Base-by-base conservation (phyloP, 1,140 invertebrate genomes). In the Liolophura sinensis region DNA sequence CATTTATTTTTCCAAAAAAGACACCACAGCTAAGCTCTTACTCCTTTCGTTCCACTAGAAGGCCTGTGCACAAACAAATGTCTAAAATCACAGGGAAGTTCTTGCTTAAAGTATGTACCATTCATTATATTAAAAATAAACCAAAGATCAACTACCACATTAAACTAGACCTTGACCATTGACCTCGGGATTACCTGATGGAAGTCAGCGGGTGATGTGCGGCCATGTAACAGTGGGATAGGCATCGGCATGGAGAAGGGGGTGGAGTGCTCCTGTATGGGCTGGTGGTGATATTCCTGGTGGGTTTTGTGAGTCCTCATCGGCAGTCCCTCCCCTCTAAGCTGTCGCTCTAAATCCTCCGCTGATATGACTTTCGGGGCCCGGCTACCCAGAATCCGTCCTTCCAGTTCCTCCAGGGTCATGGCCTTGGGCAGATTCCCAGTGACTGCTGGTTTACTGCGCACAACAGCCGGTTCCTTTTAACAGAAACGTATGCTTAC, bases 271-370 rank as follows among this genome's bases (percentile, higher is more conserved):
- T n/a, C 15, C 22, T 22, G 59, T 18, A 46, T 12, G n/a, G 40
- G 25, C 48, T 48, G 59, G 40, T 47, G 59, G 48, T 31, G 46
- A 20, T 46, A 48, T 20, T 60, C 11, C 15, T 46, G 14, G 14
- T 47, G 59, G 18, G 59, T 47, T 40, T 31, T 48, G 48, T 46
- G 31, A 18, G 15, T 46, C 14, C 12, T 40, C 20, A n/a, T 27
- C 40, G 25, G 25, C 18, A 52, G 40, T 3, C 59, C 46, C 55
- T 82, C 78, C 9, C 76, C 77, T 18, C 76, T 68, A 65, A 82
- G 60, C 60, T 82, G 74, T 18, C 80, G 70, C 64, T 85, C 83
- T 31, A 85, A 55, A 52, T 85, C 82, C 62, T 84, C 83, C 6
- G 83, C 79, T 0, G 81, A 84, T 47, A 82, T 68, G 12, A 78